phyloP scores from a whole-genome alignment of 2,797 vertebrate species.

The Apogon hyalosoma region DNA sequence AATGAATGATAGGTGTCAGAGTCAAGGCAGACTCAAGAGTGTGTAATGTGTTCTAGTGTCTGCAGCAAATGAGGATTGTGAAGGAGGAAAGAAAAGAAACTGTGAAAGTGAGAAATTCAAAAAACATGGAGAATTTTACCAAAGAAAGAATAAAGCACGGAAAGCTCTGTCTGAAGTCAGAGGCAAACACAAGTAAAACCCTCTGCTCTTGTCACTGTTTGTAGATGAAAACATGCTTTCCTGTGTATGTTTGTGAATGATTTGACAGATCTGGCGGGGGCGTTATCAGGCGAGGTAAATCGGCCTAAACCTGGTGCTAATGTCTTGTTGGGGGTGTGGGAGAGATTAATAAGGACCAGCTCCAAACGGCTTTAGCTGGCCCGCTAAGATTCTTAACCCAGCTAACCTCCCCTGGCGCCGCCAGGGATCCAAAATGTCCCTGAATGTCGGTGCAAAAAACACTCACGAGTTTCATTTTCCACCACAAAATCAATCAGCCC shows the following conservation, averaged over 20 bases:
- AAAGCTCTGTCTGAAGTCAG: background rate
- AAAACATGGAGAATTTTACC: background rate
- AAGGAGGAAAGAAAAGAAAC: background rate
- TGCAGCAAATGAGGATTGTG: background rate
- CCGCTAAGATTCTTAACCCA: slow-evolving; percentile 94
- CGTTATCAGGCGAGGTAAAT: slow-evolving; percentile 89
- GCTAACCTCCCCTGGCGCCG: slow-evolving; percentile 89
- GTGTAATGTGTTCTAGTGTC: background rate
- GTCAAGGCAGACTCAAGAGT: background rate
- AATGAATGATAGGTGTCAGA: background rate
- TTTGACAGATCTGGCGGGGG: slow-evolving; percentile 79
- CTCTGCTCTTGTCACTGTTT: slow-evolving; percentile 17
- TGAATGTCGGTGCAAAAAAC: slow-evolving; percentile 50
- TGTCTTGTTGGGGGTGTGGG: slow-evolving; percentile 88
- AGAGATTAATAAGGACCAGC: slow-evolving; percentile 95
- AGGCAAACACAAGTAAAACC: slow-evolving; percentile 4
- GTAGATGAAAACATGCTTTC: slow-evolving; percentile 35
- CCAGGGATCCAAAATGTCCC: slow-evolving; percentile 68
- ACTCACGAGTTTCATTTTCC: slow-evolving; percentile 57
- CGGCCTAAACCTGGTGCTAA: slow-evolving; percentile 93
- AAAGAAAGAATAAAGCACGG: background rate
- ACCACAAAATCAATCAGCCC: slow-evolving; percentile 46
- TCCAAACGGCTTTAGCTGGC: slow-evolving; percentile 90
- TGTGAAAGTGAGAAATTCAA: background rate
- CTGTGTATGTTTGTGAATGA: slow-evolving; percentile 49